These are phyloP conservation scores for Sicus ferrugineus DNA, from an alignment of 2,888 invertebrate species.

Conservation along the genomic window DNA sequence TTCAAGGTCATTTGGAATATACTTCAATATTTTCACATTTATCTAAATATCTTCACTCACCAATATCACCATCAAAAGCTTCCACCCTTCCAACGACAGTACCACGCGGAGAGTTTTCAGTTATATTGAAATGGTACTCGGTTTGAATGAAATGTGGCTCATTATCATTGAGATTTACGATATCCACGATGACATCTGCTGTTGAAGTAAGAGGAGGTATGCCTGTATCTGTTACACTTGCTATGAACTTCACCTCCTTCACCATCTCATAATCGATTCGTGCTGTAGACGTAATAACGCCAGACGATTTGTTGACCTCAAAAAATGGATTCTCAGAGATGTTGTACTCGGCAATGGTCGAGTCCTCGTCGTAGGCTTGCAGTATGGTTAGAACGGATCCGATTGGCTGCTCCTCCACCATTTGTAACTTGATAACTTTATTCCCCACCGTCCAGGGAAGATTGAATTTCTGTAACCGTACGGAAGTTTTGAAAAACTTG, in stretches of 20 bases:
- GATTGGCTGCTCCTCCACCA: conserved; percentile 83
- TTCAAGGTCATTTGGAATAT: no score
- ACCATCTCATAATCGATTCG: conserved; percentile 85
- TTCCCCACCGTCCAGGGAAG: conserved; percentile 76
- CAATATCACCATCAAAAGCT: conserved; percentile 82
- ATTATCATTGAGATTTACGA: conserved; percentile 88
- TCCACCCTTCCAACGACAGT: conserved; percentile 77
- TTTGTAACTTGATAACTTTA: conserved; percentile 71
- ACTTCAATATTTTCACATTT: no score
- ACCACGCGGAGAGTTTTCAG: conserved; percentile 79
- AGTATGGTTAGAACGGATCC: conserved; percentile 81
- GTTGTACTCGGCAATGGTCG: conserved; percentile 78
- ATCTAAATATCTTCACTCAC: conserved; percentile 58
- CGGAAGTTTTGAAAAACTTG: conserved; percentile 22
- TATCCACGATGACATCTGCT: conserved; percentile 78
- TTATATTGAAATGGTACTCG: conserved; percentile 75
- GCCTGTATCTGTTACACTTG: conserved; percentile 86
- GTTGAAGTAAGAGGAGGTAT: conserved; percentile 82
- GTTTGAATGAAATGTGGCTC: conserved; percentile 78
- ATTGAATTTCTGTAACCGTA: conserved; percentile 69
- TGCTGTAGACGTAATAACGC: conserved; percentile 76
- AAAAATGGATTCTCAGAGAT: conserved; percentile 77
- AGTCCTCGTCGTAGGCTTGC: conserved; percentile 82
- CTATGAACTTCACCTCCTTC: conserved; percentile 78
- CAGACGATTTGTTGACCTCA: conserved; percentile 81